These are phyloP conservation scores for Stenchaetothrips biformis DNA, from an alignment of 2,888 invertebrate genomes.

Conservation along the genomic window DNA sequence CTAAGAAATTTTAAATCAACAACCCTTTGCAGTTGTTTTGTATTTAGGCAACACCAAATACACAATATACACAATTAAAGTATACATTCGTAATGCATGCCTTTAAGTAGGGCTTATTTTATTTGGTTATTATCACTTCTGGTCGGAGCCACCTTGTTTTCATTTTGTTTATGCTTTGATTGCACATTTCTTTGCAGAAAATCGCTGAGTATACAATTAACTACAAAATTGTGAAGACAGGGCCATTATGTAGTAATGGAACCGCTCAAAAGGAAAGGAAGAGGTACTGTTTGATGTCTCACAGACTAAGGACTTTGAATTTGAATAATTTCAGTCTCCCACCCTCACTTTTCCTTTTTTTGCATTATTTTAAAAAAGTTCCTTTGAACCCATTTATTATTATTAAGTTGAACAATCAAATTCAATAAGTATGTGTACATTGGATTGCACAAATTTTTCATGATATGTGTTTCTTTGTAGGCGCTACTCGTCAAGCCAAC, in stretches of 20 bases:
- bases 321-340: background rate
- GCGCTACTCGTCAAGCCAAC: conserved; percentile 36
- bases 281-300: conserved; percentile 11
- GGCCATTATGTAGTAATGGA: background rate
- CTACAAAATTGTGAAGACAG: conserved; percentile 25
- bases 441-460: background rate
- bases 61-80: too few relatives aligned
- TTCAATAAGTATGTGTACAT: too few relatives aligned
- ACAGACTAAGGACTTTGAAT: background rate
- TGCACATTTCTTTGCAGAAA: conserved; percentile 20
- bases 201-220: conserved; percentile 11
- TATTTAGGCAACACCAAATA: too few relatives aligned
- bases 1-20: too few relatives aligned
- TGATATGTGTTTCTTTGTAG: conserved; percentile 5
- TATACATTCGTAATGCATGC: too few relatives aligned
- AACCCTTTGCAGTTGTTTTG: too few relatives aligned
- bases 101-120: too few relatives aligned
- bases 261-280: conserved; percentile 31
- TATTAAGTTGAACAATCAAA: too few relatives aligned
- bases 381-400: background rate
- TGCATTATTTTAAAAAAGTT: background rate
- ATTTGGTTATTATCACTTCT: too few relatives aligned
- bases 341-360: background rate
- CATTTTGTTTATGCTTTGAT: conserved; percentile 10
- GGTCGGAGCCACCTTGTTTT: background rate